Evolutionary conservation across 2,113 vertebrate species (phyloP), one percentile per base, ranked within the genome.

Genomic region (Scalopus aquaticus): DNA sequence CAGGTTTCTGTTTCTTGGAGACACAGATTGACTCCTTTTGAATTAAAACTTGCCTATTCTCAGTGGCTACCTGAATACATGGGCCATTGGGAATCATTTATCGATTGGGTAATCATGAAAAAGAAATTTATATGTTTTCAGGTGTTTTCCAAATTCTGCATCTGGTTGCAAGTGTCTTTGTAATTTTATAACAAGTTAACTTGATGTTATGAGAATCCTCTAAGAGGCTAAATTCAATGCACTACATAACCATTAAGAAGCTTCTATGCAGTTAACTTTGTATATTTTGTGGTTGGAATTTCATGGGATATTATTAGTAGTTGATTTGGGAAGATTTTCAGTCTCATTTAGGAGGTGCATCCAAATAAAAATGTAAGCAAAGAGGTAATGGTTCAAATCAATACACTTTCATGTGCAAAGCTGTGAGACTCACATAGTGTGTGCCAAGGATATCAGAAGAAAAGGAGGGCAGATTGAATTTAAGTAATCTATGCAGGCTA

Each of bases 311-410:
- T 90, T 86, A 42, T 67, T 78, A 69, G 49, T 58, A 69, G 69
- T 39, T 92, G 54, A n/a, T 73, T 73, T 81, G 62, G 67, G 32
- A 46, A 88, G 42, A 87, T 81, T 84, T 85, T 62, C 44, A 35
- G 5, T 78, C 73, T 88, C n/a, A 62, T 73, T 97, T 88, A 88
- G n/a, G 20, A 87, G 37, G 30, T 37, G 5, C 76, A 77, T 49
- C 46, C 62, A 60, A 30, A 19, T 65, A 73, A 24, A 87, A 96
- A 44, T 65, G 54, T 56, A 92, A 84, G 19, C 54, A 91, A 87
- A 70, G 69, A 72, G 19, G 11, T 39, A 77, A 70, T 30, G 9
- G 10, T 78, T 91, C n/a, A 82, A 78, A 12, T 8, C 62, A 58
- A 26, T 72, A 37, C 2, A 77, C 56, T 77, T 58, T 62, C 62